phyloP scores from a whole-genome alignment of 2,113 vertebrate species.

The Maccullochella peelii region DNA sequence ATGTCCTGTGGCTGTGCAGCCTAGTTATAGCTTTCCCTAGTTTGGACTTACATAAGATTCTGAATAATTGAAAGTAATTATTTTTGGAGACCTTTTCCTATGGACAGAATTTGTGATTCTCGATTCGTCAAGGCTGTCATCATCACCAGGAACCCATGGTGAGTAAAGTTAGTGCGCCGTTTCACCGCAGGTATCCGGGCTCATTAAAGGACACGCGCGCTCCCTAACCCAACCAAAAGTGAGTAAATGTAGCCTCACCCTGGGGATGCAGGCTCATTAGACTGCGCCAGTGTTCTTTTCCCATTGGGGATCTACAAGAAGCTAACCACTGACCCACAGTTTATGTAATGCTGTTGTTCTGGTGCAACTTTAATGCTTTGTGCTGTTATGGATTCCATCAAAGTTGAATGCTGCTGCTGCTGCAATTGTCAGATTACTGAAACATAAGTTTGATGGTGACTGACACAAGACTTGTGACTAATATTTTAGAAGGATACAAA shows the following conservation, averaged over 20 bases:
- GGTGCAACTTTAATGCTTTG: conserved; percentile 34
- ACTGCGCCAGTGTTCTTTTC: conserved; percentile 29
- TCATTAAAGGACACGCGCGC: conserved; percentile 51
- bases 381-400: conserved; percentile 38
- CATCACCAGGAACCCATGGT: conserved; percentile 14
- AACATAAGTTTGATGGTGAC: conserved; percentile 11
- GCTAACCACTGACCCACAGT: conserved; percentile 29
- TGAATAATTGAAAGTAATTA: conserved; percentile 63
- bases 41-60: conserved; percentile 32
- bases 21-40: conserved; percentile 7
- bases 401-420: conserved; percentile 40
- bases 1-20: conserved; percentile 10
- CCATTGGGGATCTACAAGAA: conserved; percentile 18
- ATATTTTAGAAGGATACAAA: not conserved
- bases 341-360: conserved; percentile 35
- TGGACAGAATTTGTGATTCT: conserved; percentile 4
- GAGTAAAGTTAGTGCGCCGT: conserved; percentile 19
- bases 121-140: conserved; percentile 27
- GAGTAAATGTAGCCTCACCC: conserved; percentile 22
- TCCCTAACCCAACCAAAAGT: too few relatives aligned
- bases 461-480: not conserved
- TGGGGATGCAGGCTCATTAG: conserved; percentile 42
- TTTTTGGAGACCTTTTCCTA: conserved; percentile 34
- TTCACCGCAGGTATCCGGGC: conserved; percentile 26
- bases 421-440: not conserved